Base-by-base conservation (phyloP, 2,888 invertebrate species). In the Drosophila peninsularis region DNA sequence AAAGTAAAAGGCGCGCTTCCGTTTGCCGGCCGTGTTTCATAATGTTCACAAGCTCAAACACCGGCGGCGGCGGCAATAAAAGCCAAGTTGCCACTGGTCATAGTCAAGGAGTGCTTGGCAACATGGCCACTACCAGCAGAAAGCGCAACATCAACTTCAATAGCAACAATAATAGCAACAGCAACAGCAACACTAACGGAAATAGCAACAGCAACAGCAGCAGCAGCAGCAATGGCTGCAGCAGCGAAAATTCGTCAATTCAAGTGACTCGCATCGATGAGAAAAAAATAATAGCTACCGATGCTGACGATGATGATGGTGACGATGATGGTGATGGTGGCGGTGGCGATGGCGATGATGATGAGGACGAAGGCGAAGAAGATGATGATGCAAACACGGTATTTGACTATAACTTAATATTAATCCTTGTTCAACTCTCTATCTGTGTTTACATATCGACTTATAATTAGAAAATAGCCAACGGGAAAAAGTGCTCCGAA, bases 311-410 rank as follows among this genome's bases (percentile, higher is more conserved):
- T 30, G 65, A 69, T 17, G 77, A 67, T 27, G 79, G 62, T 60
- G 74, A 64, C 39, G 79, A 61, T 60, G 74, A 64, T 41, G 73
- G 62, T 1, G 71, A 45, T 6, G 65, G 68, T 24, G 83, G 62
- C 0, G 71, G 52, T 3, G 69, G 68, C 24, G 84, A 57, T 2
- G 77, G 67, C 0, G 72, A 71, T 0, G 78, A 78, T 0, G 78
- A 37, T 0, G 27, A 24, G 1, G 49, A 14, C 5, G 42, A 81
- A 0, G 80, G 80, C 0, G 49, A 49, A 1, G 55, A 82, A 2
- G 78, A 82, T 34, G 84, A 73, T 19, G 87, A 73, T 78, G 78
- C 75, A 57, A 69, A 77, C 62, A 90, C 90, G 90, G 90, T 90
- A 90, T 53, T 75, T 63, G 68, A 34, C 56, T 47, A 19, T 63